Evolutionary conservation across 2,888 invertebrate genomes (phyloP), one percentile per base, ranked within the genome.

Genomic region (Piscicola geometra): DNA sequence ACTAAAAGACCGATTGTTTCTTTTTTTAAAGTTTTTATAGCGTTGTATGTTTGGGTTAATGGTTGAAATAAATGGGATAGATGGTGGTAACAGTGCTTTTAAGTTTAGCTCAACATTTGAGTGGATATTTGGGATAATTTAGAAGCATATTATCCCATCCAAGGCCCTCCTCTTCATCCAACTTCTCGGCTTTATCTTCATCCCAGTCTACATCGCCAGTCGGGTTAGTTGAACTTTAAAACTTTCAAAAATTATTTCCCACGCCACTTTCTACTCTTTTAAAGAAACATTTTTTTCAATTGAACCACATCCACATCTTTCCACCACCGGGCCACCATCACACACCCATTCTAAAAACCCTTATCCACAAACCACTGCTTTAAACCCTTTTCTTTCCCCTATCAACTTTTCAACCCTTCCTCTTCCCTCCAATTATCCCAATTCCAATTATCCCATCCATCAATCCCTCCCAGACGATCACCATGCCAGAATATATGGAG

Each of bases 401-500:
- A 15, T 21, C 50, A 47, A 15, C 50, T 47, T 21, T 47, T 47
- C 50, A 47, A 15, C 9, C 50, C 50, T 47, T 15, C 50, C 50
- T 21, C 50, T 47, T 47, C 21, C 50, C 50, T 47, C 50, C 50
- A 47, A 47, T 21, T 47, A 9, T 15, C 50, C 50, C 50, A 47
- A 47, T 21, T 47, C 21, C 50, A 9, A 47, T 15, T 15, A 9
- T 47, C 50, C 21, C 21, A 15, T 47, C 50, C 50, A 47, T 21
- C 21, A 9, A 47, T 21, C 41, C 41, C 41, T 41, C 41, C 30
- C 71, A 79, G 79, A 52, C 66, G 1, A 76, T 72, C 75, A 88
- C 88, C 0, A 87, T 88, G 87, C 88, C 88, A 0, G 87, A 88
- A 80, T 88, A 88, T 79, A 81, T 88, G 64, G 82, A 84, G n/a